A percentile compares a stretch with the other conserved stretches of the same genome.
These are phyloP conservation scores for Bergia puertoricense DNA, from an alignment of 92 coral and sea anemone species.

Conservation along the genomic window DNA sequence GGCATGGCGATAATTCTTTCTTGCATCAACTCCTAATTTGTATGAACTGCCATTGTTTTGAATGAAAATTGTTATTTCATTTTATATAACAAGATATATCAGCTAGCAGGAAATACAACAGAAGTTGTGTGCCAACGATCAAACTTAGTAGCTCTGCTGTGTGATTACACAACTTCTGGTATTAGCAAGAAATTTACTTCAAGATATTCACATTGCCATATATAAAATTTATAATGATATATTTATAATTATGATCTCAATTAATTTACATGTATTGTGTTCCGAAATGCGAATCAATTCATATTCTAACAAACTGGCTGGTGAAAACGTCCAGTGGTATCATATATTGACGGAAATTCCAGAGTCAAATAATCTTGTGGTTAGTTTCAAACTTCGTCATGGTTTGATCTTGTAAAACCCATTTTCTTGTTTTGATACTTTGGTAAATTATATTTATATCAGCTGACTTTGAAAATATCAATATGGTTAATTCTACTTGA, in stretches of 20 bases:
- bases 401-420: neutral
- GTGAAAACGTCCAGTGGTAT: neutral
- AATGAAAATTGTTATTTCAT: neutral
- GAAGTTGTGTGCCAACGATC: neutral
- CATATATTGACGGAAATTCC: neutral
- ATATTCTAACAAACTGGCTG: neutral
- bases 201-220: neutral
- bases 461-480: neutral
- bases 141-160: neutral
- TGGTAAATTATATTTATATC: neutral
- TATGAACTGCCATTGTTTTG: neutral
- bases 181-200: no score
- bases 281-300: no score
- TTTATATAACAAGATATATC: neutral
- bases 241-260: neutral
- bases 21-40: neutral
- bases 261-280: no score
- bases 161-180: neutral
- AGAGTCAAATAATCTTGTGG: neutral
- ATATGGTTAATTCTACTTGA: neutral
- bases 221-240: no score
- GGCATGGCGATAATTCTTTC: neutral
- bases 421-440: conserved; percentile 5
- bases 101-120: neutral
- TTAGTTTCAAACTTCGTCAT: neutral